Percentiles rank a stretch among this genome's conserved stretches.
These are phyloP conservation scores for Aelia acuminata DNA, from an alignment of 2,888 invertebrate genomes.

Conservation along the genomic window DNA sequence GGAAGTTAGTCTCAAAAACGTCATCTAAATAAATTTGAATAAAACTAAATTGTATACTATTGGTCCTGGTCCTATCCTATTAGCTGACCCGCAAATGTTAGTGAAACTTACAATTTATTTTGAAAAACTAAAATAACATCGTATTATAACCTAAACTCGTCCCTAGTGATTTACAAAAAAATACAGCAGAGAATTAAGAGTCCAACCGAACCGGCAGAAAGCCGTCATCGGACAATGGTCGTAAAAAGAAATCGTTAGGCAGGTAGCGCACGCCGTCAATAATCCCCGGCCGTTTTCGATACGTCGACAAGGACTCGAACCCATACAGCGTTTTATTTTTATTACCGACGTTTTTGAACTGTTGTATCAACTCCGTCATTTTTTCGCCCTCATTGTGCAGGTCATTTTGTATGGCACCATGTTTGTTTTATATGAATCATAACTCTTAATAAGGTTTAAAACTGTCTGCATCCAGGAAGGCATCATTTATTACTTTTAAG, in stretches of 20 bases:
- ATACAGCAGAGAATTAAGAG: background rate
- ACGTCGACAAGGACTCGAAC: conserved; percentile 8
- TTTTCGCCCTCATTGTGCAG: background rate
- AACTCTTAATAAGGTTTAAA: background rate
- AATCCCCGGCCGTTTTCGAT: background rate
- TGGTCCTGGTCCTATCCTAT: no score
- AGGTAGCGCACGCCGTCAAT: conserved; percentile 26
- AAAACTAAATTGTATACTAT: no score
- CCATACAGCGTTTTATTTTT: background rate
- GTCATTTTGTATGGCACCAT: background rate
- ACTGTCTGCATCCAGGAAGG: background rate
- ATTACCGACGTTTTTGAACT: background rate
- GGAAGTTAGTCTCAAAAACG: no score
- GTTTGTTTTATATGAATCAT: background rate
- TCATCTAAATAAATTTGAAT: no score
- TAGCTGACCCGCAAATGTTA: no score
- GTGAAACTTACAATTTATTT: background rate
- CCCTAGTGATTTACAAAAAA: no score
- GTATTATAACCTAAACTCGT: no score
- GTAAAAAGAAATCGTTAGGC: background rate
- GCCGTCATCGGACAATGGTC: background rate
- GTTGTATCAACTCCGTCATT: background rate
- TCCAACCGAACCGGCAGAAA: background rate
- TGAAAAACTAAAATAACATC: background rate
- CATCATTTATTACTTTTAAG: background rate